Evolutionary conservation across 2,113 vertebrate genomes (phyloP), one percentile per base, ranked within the genome.

Genomic region (Dendrocopos noguchii): DNA sequence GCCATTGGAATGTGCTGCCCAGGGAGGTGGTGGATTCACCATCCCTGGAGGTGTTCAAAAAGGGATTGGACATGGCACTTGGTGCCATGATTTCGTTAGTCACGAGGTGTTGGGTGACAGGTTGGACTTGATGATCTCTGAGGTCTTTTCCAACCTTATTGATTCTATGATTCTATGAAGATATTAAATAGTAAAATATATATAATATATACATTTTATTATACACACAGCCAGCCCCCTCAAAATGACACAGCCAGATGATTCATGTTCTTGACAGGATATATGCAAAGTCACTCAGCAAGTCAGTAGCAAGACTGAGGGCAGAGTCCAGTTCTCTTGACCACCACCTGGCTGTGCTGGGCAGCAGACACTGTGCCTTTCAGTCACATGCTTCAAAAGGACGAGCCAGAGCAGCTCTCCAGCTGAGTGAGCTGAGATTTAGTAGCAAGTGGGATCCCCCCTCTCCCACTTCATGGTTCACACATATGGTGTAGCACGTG

Each of bases 401-500:
- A 91, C 0, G 2, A 82, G 65, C 10, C 11, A 47, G 20, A 84
- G 72, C 64, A 57, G 47, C 7, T 71, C 65, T 92, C 72, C 60
- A 75, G 61, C 44, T 13, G n/a, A 85, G 33, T 9, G 18, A 90
- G 36, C 18, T 1, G 2, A 18, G 18, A 25, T 70, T 22, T 31
- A 71, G 61, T 42, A 67, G 55, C 57, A 78, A 6, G 36, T 20
- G 44, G 81, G 68, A 61, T 75, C 1, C 14, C 36, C 44, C 61
- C n/a, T 56, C 42, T 93, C 55, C 50, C 33, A 11, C 5, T 28
- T 86, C 86, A 67, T 52, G 71, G 67, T 68, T 91, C 78, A 92
- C 71, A 31, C 75, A 67, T 34, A 10, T 0, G 0, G 68, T 1
- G 25, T 8, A 47, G 57, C 56, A 42, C 1, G 0, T 25, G 25